phyloP scores from a whole-genome alignment of 1,140 invertebrate genomes.

The Vanessa tameamea region DNA sequence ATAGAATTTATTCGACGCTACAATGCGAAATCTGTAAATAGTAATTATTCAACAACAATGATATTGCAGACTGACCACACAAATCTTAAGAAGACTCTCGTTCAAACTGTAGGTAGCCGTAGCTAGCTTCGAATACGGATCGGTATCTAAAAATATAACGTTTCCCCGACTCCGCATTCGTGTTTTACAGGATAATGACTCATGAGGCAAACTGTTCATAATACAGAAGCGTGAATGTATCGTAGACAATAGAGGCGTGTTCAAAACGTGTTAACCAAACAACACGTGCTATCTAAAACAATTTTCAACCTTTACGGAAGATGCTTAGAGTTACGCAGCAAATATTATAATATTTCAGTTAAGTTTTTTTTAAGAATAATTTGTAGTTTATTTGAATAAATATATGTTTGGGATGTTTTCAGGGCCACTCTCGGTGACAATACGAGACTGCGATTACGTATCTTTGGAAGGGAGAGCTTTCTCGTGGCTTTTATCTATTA shows the following conservation, averaged over 20 bases:
- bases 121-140: slow-evolving; percentile 53
- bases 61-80: background rate
- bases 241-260: slow-evolving; percentile 53
- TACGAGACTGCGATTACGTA: slow-evolving; percentile 81
- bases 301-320: background rate
- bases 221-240: slow-evolving; percentile 59
- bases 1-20: too few species aligned
- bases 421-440: slow-evolving; percentile 82
- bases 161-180: slow-evolving; percentile 71
- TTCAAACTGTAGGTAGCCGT: slow-evolving; percentile 40
- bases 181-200: slow-evolving; percentile 77
- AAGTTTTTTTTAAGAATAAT: too few species aligned
- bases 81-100: background rate
- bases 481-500: slow-evolving; percentile 83
- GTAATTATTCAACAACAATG: too few species aligned
- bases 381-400: background rate
- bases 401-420: slow-evolving; percentile 48
- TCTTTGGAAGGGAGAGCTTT: slow-evolving; percentile 83
- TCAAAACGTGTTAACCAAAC: slow-evolving; percentile 14
- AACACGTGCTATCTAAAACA: slow-evolving; percentile 19
- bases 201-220: slow-evolving; percentile 54
- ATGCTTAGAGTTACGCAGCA: too few species aligned
- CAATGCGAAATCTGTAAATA: too few species aligned
- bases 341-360: too few species aligned
- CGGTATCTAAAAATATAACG: slow-evolving; percentile 73